Base-by-base conservation (phyloP, 2,888 invertebrate genomes). In the Coleophora flavipennella region DNA sequence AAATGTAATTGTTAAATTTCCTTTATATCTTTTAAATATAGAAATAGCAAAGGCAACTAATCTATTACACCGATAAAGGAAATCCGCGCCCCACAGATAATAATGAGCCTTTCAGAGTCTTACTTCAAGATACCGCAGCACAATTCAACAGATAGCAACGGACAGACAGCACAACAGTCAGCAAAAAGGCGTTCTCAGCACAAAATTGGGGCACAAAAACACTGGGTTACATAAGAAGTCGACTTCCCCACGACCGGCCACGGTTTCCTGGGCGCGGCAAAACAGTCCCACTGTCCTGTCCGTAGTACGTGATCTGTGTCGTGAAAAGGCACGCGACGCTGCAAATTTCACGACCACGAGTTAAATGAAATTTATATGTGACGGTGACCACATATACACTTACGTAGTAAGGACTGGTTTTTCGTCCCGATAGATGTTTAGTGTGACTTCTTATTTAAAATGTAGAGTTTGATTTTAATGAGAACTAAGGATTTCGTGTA, bases 251-350 rank as follows among this genome's bases (percentile, higher is more conserved):
- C 49, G 50, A 49, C 48, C 55, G 57, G 57, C 55, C 60, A 64
- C 20, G 20, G 66, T 66, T 68, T 68, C 66, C 66, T 68, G 68
- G 64, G 69, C 68, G 63, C 59, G 64, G 69, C 70, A 72, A 68
- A 71, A 69, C 68, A 64, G 58, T 57, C 51, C 50, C 57, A 47
- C 50, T 57, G 48, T 55, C 65, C 67, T 62, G 71, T 20, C 20
- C 6, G 20, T 20, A 44, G 61, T 46, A 77, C 78, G 78, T 77
- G 78, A 68, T 64, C 42, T 41, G 71, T 54, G 50, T 75, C 39
- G 42, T 44, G 59, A 69, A 65, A 55, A 41, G 56, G 52, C 50
- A n/a, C n/a, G n/a, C 46, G 39, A 29, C 54, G 50, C 59, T 52
- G 59, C 68, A 61, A 70, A 67, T 67, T 67, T 67, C 63, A 46